A percentile compares a stretch with the other conserved stretches of the same genome.
Conservation (phyloP, 2,113 vertebrate species). For the Sapayoa aenigma region DNA sequence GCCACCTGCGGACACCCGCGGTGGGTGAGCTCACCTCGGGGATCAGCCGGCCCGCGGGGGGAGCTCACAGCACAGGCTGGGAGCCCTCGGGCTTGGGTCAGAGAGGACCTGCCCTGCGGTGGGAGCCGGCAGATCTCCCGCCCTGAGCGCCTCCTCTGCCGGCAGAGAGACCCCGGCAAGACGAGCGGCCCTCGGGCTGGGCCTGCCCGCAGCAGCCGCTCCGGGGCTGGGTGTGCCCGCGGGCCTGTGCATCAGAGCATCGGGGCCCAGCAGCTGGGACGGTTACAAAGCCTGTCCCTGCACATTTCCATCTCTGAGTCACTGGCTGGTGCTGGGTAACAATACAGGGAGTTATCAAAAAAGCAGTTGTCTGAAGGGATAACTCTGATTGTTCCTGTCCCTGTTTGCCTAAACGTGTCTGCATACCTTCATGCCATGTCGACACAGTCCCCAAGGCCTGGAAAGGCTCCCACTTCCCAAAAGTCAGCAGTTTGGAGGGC, state of each 20-base stretch:
- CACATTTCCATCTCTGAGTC: not conserved
- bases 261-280: not conserved
- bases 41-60: rapidly evolving
- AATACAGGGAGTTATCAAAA: not conserved
- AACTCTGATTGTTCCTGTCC: conserved; percentile 17
- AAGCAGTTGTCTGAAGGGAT: not conserved
- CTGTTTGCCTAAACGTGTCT: conserved; percentile 15
- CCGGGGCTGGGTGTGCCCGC: not conserved
- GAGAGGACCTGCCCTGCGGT: not conserved
- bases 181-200: not conserved
- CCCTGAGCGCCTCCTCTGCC: not conserved
- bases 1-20: not conserved
- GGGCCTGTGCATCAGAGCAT: not conserved
- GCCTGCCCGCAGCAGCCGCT: not conserved
- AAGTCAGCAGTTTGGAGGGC: not conserved
- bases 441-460: not conserved
- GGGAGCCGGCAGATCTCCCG: not conserved
- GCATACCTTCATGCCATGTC: not conserved
- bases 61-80: not conserved
- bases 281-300: not conserved
- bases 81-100: not conserved
- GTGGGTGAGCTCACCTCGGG: not conserved
- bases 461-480: not conserved
- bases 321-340: not conserved
- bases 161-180: rapidly evolving